A percentile compares a stretch with the other conserved stretches of the same genome.
phyloP scores from a whole-genome alignment of 2,113 vertebrate genomes.

The Nothocercus nigrocapillus region DNA sequence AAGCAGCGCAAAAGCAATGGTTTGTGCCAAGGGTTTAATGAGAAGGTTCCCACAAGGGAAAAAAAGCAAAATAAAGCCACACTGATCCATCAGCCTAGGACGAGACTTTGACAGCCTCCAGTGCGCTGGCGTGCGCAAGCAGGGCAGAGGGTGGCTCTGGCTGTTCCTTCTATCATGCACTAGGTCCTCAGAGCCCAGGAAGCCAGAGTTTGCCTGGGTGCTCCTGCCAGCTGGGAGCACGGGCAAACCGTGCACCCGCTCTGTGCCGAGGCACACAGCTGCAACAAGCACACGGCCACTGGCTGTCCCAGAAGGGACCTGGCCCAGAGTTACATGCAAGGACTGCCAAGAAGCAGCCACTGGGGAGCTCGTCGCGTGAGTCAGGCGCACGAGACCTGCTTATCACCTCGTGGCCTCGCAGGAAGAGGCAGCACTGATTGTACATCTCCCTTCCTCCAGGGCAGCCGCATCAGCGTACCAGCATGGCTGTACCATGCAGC shows the following conservation, averaged over 20 bases:
- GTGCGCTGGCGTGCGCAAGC: not conserved
- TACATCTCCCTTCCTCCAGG: too few species aligned
- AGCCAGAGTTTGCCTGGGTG: not conserved
- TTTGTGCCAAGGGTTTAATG: conserved; percentile 41
- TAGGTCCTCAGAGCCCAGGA: not conserved
- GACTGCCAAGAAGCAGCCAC: too few species aligned
- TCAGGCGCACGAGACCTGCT: not conserved
- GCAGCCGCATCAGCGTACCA: too few species aligned
- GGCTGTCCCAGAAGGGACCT: not conserved
- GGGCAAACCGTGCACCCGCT: not conserved
- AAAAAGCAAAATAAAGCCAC: not conserved
- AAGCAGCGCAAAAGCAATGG: not conserved
- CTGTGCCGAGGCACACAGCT: not conserved
- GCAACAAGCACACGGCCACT: not conserved
- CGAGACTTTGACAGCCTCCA: not conserved
- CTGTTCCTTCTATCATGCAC: not conserved
- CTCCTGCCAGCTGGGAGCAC: not conserved
- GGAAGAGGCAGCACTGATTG: rapidly evolving
- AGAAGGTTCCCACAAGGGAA: not conserved
- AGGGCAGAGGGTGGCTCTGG: not conserved
- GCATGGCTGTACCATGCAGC: too few species aligned
- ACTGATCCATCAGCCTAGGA: rapidly evolving
- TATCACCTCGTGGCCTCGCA: not conserved
- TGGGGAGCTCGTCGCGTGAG: not conserved
- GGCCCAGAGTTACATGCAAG: not conserved